Evolutionary conservation across 1,140 invertebrate species (phyloP).

Genomic region (Lepeophtheirus salmonis): DNA sequence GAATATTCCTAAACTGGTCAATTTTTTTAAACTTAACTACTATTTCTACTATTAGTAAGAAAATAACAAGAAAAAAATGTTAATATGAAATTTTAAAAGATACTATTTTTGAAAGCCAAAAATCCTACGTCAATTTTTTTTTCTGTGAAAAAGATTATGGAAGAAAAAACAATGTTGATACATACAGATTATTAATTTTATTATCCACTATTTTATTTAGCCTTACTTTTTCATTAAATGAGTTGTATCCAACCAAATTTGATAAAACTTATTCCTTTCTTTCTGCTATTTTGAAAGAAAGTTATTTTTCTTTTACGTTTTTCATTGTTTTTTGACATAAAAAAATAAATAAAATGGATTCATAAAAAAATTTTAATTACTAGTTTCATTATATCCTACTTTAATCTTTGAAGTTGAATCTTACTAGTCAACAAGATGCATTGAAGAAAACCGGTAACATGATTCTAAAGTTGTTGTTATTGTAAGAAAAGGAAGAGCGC

Average conservation of each 20-base stretch:
- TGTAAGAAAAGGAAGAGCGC: too few species aligned
- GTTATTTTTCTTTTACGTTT: background rate
- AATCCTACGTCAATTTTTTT: background rate
- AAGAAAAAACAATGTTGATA: background rate
- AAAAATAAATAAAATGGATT: background rate
- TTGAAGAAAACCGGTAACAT: too few species aligned
- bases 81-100: background rate
- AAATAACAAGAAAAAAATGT: background rate
- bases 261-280: background rate
- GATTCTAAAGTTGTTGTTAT: too few species aligned
- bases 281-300: background rate
- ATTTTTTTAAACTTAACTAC: background rate
- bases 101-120: background rate
- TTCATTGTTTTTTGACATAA: background rate
- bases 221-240: background rate
- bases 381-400: too few species aligned
- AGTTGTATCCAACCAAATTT: too few species aligned
- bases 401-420: too few species aligned
- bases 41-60: background rate
- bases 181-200: background rate
- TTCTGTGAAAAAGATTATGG: background rate
- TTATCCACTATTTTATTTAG: background rate
- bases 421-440: too few species aligned
- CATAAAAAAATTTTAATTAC: too few species aligned
- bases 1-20: too few species aligned